Percentiles rank a stretch among this genome's conserved stretches.
These are phyloP conservation scores for Nephotettix cincticeps DNA, from an alignment of 1,140 invertebrate species.

Conservation along the genomic window DNA sequence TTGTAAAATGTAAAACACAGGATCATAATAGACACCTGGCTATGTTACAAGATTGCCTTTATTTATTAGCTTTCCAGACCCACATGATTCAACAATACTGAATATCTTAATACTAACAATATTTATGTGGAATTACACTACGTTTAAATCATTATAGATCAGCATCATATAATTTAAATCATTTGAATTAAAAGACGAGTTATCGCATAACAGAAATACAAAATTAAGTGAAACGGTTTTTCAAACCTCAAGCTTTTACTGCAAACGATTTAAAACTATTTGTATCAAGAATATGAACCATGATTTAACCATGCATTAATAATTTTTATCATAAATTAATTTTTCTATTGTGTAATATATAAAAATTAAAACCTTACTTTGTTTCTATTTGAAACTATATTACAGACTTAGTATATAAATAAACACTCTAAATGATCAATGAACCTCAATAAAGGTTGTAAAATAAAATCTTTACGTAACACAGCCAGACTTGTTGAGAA, in stretches of 20 bases:
- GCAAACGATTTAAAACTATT: neutral
- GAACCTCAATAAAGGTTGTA: constrained; percentile 1
- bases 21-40: too few relatives aligned
- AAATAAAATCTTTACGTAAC: constrained; percentile 5
- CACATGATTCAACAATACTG: neutral
- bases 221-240: neutral
- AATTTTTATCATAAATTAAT: neutral
- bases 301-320: neutral
- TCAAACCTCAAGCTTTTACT: neutral
- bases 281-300: neutral
- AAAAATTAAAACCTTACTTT: neutral
- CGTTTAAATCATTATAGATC: neutral
- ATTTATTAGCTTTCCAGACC: constrained; percentile 2
- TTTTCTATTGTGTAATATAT: neutral
- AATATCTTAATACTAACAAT: constrained; percentile 5
- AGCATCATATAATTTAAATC: neutral
- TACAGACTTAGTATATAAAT: neutral
- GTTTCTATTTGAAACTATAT: neutral
- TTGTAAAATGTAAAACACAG: too few relatives aligned
- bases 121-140: neutral
- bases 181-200: neutral
- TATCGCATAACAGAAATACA: neutral
- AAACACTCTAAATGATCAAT: neutral
- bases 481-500: constrained; percentile 16
- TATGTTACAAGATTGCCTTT: neutral